These are phyloP conservation scores for Drosophila mayaguana DNA, from an alignment of 2,888 invertebrate species.

Conservation along the genomic window DNA sequence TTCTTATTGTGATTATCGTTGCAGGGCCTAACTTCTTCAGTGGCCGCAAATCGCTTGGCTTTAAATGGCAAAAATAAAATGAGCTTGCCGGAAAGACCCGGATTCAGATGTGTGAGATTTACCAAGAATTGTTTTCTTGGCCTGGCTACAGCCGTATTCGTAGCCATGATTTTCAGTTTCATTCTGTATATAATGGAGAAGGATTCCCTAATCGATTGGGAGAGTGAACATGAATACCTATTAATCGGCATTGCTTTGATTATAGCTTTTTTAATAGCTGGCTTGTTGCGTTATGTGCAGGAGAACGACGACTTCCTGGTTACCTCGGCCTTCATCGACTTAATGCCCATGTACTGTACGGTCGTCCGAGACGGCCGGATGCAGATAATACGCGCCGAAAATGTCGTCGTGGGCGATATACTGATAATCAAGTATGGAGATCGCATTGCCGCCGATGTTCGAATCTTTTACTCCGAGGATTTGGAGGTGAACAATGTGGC, in stretches of 20 bases:
- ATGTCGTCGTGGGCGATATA: conserved; percentile 61
- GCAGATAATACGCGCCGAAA: conserved; percentile 31
- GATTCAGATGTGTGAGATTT: not conserved
- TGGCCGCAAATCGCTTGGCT: conserved; percentile 27
- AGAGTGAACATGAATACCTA: conserved; percentile 1
- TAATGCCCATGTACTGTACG: conserved; percentile 64
- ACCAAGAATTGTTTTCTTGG: conserved; percentile 29
- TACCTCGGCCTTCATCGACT: conserved; percentile 27
- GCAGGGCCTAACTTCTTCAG: conserved; percentile 39
- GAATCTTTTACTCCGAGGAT: conserved; percentile 32
- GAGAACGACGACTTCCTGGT: conserved; percentile 39
- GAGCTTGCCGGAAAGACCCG: not conserved
- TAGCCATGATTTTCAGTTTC: conserved; percentile 27
- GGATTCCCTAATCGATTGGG: accelerated
- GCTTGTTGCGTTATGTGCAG: conserved; percentile 29
- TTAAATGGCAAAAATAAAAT: conserved; percentile 45
- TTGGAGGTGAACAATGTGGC: conserved; percentile 63
- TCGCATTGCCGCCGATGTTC: conserved; percentile 61
- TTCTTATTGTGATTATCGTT: not conserved
- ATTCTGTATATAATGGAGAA: not conserved
- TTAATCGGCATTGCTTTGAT: conserved; percentile 11
- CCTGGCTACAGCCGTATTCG: conserved; percentile 23
- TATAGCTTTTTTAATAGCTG: conserved; percentile 27
- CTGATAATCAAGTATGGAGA: conserved; percentile 51
- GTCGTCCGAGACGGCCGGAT: conserved; percentile 50